Base-by-base conservation (phyloP, 2,888 invertebrate species). In the Hypselothyrea guttata region DNA sequence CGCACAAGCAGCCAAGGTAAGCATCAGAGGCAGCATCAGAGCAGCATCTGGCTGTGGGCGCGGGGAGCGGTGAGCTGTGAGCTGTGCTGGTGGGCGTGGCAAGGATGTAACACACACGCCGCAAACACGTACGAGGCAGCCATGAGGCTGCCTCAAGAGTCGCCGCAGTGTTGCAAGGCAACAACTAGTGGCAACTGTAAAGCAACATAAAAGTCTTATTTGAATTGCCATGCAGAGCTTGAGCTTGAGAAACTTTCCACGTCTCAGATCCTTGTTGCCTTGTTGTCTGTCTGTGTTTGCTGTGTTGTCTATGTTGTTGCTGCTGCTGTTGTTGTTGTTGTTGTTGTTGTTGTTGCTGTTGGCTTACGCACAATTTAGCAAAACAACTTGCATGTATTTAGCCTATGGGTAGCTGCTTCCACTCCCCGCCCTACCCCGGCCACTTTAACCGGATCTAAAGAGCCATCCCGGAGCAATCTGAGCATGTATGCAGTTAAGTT, bases 321-420 rank as follows among this genome's bases (percentile, higher is more conserved):
- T 49, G 30, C 28, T 56, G 42, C 13, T 42, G 35, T 15, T 52
- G 45, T 35, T 37, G 53, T 42, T 47, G 48, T 16, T 40, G 38
- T 15, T 62, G 54, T 37, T 56, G 52, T 38, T 75, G 44, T 55
- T 51, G 37, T 28, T 54, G 55, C 63, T 71, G 60, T 60, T 56
- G 63, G 85, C 81, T 81, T 81, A 81, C 81, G 81, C 81, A 81
- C 81, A 85, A 81, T 85, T 81, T 81, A 83, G 85, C 81, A 81
- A 74, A 83, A 79, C 85, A 82, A 84, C 79, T 84, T 78, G 78
- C 83, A 78, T 77, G 78, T 66, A 77, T 82, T 82, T 82, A 74
- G 82, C 82, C 82, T 63, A 66, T 46, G 54, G 66, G 71, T 33
- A 54, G 59, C 34, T 48, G 18, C 34, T 27, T 7, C 34, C 28